phyloP scores from a whole-genome alignment of 1,140 invertebrate genomes.

The Euwallacea similis region DNA sequence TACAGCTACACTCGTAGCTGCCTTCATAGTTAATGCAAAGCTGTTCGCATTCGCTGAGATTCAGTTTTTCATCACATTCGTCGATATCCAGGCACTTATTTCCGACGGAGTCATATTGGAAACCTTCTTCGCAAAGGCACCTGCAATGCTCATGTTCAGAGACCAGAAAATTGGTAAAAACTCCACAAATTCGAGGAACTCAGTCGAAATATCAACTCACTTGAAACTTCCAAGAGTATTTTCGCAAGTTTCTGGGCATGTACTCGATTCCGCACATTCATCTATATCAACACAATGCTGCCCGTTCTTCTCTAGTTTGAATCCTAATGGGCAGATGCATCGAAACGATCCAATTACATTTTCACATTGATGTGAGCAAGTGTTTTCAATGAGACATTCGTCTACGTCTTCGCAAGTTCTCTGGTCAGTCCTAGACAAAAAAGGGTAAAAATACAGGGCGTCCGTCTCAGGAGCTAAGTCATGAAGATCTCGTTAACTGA shows the following conservation, averaged over 20 bases:
- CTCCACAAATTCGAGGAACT: too few species aligned
- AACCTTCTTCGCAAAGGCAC: conserved; percentile 60
- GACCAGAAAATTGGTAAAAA: too few species aligned
- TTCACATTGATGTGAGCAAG: conserved; percentile 66
- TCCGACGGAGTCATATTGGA: conserved; percentile 43
- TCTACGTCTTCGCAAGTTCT: conserved; percentile 70
- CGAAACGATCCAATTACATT: conserved; percentile 65
- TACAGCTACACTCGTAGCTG: conserved; percentile 65
- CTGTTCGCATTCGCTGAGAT: conserved; percentile 53
- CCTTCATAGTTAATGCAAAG: conserved; percentile 55
- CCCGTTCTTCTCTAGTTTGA: conserved; percentile 50
- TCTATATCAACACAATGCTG: conserved; percentile 66
- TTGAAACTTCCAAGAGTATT: conserved; percentile 66
- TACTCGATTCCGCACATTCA: conserved; percentile 70
- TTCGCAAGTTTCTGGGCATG: conserved; percentile 57
- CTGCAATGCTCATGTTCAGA: conserved; percentile 2
- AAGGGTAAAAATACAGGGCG: not conserved
- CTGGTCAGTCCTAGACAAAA: conserved; percentile 51
- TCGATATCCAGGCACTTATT: conserved; percentile 68
- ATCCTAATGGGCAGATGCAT: conserved; percentile 63
- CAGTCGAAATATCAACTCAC: not conserved
- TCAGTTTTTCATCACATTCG: conserved; percentile 66
- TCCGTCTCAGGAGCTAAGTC: too few species aligned
- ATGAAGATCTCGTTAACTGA: too few species aligned
- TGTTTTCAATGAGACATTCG: conserved; percentile 67